Conservation (phyloP, 2,888 invertebrate species). For the Dryococelus australis region DNA sequence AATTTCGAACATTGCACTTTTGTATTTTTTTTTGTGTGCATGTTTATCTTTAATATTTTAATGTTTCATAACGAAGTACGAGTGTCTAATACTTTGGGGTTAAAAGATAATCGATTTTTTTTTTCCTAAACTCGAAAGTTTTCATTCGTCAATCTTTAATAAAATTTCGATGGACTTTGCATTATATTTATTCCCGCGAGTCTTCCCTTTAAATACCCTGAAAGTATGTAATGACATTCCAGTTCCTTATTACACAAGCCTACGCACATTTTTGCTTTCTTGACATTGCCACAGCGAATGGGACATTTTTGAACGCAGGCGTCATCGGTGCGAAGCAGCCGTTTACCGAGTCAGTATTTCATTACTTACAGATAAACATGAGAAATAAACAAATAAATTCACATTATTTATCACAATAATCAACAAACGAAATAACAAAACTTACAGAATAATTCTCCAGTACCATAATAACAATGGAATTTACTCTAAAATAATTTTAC, state of each 20-base stretch:
- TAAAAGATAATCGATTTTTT: no score
- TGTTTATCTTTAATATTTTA: no score
- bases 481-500: neutral
- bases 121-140: no score
- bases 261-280: neutral
- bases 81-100: no score
- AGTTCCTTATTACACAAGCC: neutral
- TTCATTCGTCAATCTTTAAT: no score
- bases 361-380: neutral
- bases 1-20: no score
- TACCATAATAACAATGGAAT: neutral
- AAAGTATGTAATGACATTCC: neutral
- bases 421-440: neutral
- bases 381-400: neutral
- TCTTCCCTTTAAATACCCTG: neutral
- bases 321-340: neutral
- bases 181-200: neutral
- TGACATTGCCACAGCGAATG: neutral
- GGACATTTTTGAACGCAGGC: neutral
- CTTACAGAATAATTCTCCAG: neutral
- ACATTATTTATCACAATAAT: neutral
- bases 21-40: no score
- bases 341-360: neutral
- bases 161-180: no score
- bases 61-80: no score